Percentiles rank a stretch among this genome's conserved stretches.
Conservation (phyloP, 1,140 invertebrate genomes). For the Acyrthosiphon pisum region DNA sequence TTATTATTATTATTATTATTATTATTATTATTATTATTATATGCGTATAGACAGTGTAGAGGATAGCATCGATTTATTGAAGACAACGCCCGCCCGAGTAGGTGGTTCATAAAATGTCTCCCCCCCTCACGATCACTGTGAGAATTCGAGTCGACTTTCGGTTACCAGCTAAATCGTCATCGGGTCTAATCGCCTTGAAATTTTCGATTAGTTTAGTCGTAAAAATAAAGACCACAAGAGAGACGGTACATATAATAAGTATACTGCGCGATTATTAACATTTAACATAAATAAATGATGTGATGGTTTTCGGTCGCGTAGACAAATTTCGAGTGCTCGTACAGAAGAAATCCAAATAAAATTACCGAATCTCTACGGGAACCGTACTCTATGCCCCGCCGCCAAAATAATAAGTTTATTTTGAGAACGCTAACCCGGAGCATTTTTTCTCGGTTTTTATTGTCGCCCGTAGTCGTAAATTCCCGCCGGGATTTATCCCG, state of each 20-base stretch:
- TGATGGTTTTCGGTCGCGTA: background rate
- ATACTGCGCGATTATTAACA: background rate
- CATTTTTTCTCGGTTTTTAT: constrained; percentile 48
- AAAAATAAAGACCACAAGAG: background rate
- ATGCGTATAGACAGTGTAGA: background rate
- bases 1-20: background rate
- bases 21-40: background rate
- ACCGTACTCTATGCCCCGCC: background rate
- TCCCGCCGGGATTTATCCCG: constrained; percentile 53
- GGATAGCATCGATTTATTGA: background rate
- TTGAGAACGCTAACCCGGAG: background rate
- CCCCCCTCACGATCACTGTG: background rate
- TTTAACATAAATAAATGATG: background rate
- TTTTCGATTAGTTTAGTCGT: background rate
- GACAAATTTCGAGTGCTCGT: background rate
- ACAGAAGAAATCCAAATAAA: background rate
- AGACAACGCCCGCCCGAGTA: background rate
- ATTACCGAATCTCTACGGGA: constrained; percentile 4
- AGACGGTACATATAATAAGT: background rate
- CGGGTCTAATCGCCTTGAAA: background rate
- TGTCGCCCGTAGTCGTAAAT: constrained; percentile 52
- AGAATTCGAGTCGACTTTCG: background rate
- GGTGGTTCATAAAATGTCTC: background rate
- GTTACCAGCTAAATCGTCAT: background rate
- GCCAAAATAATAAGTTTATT: constrained; percentile 25